Base-by-base conservation (phyloP, 2,888 invertebrate genomes). In the Tetranychus truncatus region DNA sequence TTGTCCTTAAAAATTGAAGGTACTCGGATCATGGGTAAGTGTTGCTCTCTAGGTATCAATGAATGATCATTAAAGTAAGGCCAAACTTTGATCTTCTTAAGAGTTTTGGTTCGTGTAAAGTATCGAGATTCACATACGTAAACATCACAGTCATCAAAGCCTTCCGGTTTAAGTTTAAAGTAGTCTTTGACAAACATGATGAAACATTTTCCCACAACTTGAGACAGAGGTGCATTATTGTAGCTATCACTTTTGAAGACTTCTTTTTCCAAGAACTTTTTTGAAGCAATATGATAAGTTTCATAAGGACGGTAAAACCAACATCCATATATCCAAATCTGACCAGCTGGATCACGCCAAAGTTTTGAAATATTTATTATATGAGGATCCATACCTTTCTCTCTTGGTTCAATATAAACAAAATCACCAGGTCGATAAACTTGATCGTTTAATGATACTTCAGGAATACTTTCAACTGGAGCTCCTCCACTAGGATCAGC, bases 61-160 rank as follows among this genome's bases (percentile, higher is more conserved):
- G 87, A 87, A 1, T 89, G 82, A 84, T 88, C 80, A 84, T 88
- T 55, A 46, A 69, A 24, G 45, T 45, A 71, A 66, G 72, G 73
- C 77, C 77, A 77, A 78, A 84, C 84, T 81, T 85, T 85, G 65
- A 97, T 92, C 84, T 96, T 96, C 84, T 94, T 94, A 83, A 97
- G 97, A 80, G 89, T 88, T 77, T 93, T 87, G 66, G 88, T 88
- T 80, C 88, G 89, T 0, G 91, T 89, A 79, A 89, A 91, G 84
- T 99, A 99, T 6, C 95, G 87, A 21, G 92, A 95, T 84, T 99
- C 97, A 82, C 97, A 97, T 0, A 97, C 95, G 81, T 90, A 99
- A 1, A 97, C 90, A 83, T 99, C 95, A 81, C 92, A 92, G 78
- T 95, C 93, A 0, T 88, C 86, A 81, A 91, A 91, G 24, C 90